Percentiles rank a stretch among this genome's conserved stretches.
Evolutionary conservation across 2,113 vertebrate genomes (phyloP).

Genomic region (Pelecanus crispus): DNA sequence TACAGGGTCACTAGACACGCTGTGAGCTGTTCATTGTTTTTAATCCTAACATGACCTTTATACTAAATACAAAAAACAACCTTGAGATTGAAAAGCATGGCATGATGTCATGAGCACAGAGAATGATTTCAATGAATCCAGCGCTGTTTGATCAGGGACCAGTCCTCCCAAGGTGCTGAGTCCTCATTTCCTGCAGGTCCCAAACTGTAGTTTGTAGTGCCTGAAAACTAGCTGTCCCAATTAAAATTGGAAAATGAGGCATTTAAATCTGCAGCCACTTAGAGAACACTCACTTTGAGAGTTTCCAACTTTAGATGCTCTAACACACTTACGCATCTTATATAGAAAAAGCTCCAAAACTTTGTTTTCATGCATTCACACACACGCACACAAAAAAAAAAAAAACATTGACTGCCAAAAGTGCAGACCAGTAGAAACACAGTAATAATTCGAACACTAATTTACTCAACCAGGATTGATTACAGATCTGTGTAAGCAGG

Average conservation of each 20-base stretch:
- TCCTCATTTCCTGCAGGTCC: constrained; percentile 27
- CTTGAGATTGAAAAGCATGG: constrained; percentile 43
- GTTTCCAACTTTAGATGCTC: background rate
- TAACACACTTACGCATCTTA: background rate
- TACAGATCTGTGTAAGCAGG: background rate
- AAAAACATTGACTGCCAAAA: background rate
- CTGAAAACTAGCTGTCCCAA: background rate
- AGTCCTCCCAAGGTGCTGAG: constrained; percentile 42
- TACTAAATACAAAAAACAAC: constrained; percentile 52
- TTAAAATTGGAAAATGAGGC: background rate
- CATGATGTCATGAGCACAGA: constrained; percentile 45
- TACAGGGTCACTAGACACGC: constrained; percentile 27
- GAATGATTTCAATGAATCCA: constrained; percentile 37
- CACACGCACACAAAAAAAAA: background rate
- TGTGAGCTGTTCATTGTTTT: constrained; percentile 59
- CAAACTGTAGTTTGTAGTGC: background rate
- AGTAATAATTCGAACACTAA: background rate
- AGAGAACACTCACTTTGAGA: background rate
- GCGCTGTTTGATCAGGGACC: background rate
- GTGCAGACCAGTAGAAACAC: background rate
- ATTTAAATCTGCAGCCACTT: background rate
- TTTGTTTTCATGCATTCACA: background rate
- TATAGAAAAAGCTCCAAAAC: background rate
- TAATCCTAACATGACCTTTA: constrained; percentile 63
- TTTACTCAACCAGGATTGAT: background rate